phyloP scores from a whole-genome alignment of 2,797 vertebrate genomes.

The Epinephelus coioides region DNA sequence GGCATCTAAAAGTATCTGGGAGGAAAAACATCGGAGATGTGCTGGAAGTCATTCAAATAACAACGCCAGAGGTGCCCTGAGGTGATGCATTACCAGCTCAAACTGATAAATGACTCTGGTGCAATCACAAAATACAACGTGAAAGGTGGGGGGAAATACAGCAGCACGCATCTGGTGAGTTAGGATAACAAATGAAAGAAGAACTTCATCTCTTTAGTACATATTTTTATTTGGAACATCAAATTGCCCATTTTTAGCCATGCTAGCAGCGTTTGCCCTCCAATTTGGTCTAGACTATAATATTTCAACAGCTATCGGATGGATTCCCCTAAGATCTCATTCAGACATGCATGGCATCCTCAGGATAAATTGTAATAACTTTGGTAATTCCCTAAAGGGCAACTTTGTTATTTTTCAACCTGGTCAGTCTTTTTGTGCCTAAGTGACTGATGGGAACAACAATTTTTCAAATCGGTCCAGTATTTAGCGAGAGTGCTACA shows the following conservation, averaged over 20 bases:
- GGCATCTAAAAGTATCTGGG: slow-evolving; percentile 92
- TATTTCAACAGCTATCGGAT: neutral
- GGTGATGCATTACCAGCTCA: slow-evolving; percentile 43
- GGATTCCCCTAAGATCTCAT: neutral
- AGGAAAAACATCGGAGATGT: slow-evolving; percentile 28
- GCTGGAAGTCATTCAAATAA: slow-evolving; percentile 58
- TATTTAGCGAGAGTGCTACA: no score
- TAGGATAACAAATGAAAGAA: slow-evolving; percentile 11
- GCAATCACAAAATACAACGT: slow-evolving; percentile 49
- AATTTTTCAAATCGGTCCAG: no score
- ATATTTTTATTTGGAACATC: slow-evolving; percentile 27
- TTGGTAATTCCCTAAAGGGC: no score
- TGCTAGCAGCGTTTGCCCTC: neutral
- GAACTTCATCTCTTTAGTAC: slow-evolving; percentile 7
- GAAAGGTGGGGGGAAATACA: slow-evolving; percentile 44
- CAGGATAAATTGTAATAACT: neutral
- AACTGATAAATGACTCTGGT: slow-evolving; percentile 52
- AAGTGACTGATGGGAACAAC: no score
- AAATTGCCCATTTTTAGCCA: neutral
- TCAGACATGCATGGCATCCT: neutral
- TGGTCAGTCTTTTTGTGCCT: no score
- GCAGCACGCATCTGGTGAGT: slow-evolving; percentile 31
- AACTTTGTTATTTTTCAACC: no score
- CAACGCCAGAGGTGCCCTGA: slow-evolving; percentile 37
- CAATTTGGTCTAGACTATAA: neutral